phyloP scores from a whole-genome alignment of 2,797 vertebrate genomes.

The Clamator glandarius region DNA sequence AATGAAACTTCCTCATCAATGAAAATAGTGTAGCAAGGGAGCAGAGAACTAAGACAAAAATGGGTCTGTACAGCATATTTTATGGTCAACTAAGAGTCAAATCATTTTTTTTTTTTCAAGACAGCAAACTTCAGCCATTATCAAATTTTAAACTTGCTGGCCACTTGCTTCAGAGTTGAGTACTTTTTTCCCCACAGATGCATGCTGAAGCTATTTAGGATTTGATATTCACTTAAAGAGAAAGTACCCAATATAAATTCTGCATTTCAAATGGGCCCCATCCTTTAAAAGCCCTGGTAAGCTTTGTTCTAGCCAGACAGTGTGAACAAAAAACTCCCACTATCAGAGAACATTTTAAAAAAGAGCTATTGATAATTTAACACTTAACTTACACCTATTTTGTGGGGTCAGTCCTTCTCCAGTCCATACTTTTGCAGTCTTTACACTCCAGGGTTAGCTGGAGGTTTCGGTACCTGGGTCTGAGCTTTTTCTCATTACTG shows the following conservation, averaged over 20 bases:
- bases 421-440: slow-evolving; percentile 33
- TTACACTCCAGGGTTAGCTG: slow-evolving; percentile 29
- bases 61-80: neutral
- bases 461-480: neutral
- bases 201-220: neutral
- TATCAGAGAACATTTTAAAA: neutral
- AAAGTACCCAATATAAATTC: neutral
- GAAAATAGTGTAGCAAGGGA: neutral
- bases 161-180: neutral
- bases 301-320: neutral
- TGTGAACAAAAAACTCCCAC: neutral
- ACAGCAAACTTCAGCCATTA: neutral
- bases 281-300: slow-evolving; percentile 2
- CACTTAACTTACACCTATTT: slow-evolving; percentile 40
- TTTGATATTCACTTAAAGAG: neutral
- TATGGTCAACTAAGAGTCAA: neutral
- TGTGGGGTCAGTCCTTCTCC: slow-evolving; percentile 46
- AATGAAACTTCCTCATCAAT: slow-evolving; percentile 68
- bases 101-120: neutral
- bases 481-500: slow-evolving; percentile 36
- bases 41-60: neutral
- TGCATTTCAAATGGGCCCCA: neutral
- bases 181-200: neutral
- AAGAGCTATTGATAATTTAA: slow-evolving; percentile 53
- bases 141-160: neutral